These are phyloP conservation scores for Eremophila alpestris DNA, from an alignment of 2,797 vertebrate genomes.

Conservation along the genomic window DNA sequence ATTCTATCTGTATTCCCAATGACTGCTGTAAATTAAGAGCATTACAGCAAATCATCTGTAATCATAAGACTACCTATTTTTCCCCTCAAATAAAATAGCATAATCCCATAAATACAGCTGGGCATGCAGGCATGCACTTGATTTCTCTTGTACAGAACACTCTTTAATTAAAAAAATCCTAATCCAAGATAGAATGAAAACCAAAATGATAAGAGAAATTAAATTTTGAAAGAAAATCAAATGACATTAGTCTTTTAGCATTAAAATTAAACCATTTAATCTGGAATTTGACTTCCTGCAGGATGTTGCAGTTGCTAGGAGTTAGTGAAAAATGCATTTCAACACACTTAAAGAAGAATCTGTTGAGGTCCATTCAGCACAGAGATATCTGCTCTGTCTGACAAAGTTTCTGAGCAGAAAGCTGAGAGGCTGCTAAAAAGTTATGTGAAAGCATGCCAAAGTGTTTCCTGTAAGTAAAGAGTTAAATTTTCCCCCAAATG, in stretches of 20 bases:
- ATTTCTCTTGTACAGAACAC: not conserved
- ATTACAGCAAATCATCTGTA: slow-evolving; percentile 48
- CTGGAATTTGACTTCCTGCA: not conserved
- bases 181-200: slow-evolving; percentile 47
- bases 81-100: not conserved
- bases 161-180: slow-evolving; percentile 43
- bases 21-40: slow-evolving; percentile 40
- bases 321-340: not conserved
- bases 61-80: slow-evolving; percentile 42
- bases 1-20: slow-evolving; percentile 15
- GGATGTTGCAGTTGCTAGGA: not conserved
- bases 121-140: not conserved
- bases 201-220: not conserved
- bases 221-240: slow-evolving; percentile 21
- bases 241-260: not conserved
- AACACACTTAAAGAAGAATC: not conserved
- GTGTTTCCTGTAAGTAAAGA: not conserved
- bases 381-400: not conserved
- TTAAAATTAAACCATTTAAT: not conserved
- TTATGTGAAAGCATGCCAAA: not conserved
- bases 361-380: not conserved
- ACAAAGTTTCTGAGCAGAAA: not conserved
- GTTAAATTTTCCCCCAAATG: not conserved
- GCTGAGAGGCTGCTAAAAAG: not conserved
- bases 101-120: slow-evolving; percentile 47